These are phyloP conservation scores for Gnathonemus echidnorhynchus DNA, from an alignment of 2,113 vertebrate genomes.

Conservation along the genomic window DNA sequence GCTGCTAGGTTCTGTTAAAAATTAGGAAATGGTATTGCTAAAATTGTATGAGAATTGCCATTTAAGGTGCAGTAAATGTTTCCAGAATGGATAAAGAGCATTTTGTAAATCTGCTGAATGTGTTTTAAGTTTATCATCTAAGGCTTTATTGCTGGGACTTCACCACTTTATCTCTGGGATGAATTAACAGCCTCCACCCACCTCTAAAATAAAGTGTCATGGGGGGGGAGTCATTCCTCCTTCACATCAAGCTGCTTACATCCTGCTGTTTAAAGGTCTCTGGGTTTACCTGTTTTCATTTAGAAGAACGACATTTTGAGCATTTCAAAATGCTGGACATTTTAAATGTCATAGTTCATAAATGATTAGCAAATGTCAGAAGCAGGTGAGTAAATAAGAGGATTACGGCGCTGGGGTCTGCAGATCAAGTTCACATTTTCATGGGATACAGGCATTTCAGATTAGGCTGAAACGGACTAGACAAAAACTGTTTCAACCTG, in stretches of 20 bases:
- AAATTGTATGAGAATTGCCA: not conserved
- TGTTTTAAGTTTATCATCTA: not conserved
- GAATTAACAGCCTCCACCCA: not conserved
- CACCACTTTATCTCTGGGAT: not conserved
- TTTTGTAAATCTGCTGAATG: not conserved
- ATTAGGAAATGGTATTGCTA: not conserved
- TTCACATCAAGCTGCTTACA: slow-evolving; percentile 30
- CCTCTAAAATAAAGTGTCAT: not conserved
- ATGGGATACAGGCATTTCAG: not conserved
- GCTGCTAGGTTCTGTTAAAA: not conserved
- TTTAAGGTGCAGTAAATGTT: not conserved
- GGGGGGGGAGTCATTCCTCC: slow-evolving; percentile 1
- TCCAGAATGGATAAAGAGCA: not conserved
- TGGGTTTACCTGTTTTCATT: slow-evolving; percentile 38
- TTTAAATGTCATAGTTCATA: slow-evolving; percentile 55
- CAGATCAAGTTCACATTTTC: slow-evolving; percentile 20
- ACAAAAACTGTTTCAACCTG: not conserved
- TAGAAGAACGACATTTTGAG: slow-evolving; percentile 42
- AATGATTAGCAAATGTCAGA: slow-evolving; percentile 53
- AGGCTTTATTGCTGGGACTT: not conserved
- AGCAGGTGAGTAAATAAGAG: slow-evolving; percentile 37
- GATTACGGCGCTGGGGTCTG: slow-evolving; percentile 52
- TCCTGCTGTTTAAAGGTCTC: slow-evolving; percentile 50
- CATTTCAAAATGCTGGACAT: slow-evolving; percentile 36
- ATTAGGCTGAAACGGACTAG: not conserved